These are phyloP conservation scores for Drosophila biarmipes DNA, from an alignment of 1,140 invertebrate species.

Conservation along the genomic window DNA sequence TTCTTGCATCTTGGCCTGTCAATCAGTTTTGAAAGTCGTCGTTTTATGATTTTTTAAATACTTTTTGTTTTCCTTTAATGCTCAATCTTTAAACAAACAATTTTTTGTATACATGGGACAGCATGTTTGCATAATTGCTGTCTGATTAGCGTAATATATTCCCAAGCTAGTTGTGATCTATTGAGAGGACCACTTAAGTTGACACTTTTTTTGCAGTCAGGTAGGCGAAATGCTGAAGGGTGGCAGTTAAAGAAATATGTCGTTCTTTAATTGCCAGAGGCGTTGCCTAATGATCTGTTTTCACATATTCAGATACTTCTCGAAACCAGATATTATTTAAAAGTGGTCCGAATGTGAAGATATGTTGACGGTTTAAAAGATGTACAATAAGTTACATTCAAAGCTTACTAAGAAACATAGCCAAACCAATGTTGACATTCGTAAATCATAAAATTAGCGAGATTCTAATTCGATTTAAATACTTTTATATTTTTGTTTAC, in stretches of 20 bases:
- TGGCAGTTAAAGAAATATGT: slow-evolving; percentile 43
- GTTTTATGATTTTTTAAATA: slow-evolving; percentile 44
- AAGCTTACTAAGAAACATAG: no score
- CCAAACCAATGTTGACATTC: no score
- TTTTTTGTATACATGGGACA: background rate
- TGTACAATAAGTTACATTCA: no score
- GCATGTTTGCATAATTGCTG: slow-evolving; percentile 23
- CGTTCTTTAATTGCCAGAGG: slow-evolving; percentile 10
- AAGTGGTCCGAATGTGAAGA: slow-evolving; percentile 1
- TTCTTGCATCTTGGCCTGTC: slow-evolving; percentile 63
- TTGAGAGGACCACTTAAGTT: slow-evolving; percentile 36
- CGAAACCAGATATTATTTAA: background rate
- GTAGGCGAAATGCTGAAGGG: slow-evolving; percentile 19
- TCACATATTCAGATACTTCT: background rate
- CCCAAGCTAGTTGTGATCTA: slow-evolving; percentile 47
- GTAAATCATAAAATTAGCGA: no score
- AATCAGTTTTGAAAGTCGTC: slow-evolving; percentile 79
- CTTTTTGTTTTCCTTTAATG: slow-evolving; percentile 18
- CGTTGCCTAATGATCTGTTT: background rate
- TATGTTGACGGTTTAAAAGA: background rate
- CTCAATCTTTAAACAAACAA: background rate
- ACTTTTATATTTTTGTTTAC: no score
- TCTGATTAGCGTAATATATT: slow-evolving; percentile 56
- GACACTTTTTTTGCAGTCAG: slow-evolving; percentile 28
- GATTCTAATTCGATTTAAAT: no score